Base-by-base conservation (phyloP, 2,888 invertebrate species). In the Heliconius aoede region DNA sequence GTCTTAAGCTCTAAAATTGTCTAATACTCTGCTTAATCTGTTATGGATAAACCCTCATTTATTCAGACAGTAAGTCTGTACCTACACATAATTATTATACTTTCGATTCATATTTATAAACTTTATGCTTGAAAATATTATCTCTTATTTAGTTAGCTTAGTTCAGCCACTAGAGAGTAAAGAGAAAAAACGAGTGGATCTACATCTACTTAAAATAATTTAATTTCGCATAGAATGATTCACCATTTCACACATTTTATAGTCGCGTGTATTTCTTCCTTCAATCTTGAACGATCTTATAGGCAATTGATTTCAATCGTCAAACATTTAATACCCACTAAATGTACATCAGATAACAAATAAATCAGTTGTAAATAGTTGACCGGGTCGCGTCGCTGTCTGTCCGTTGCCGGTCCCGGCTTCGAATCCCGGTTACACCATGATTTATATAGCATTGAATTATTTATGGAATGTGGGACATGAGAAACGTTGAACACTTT, bases 371-470 rank as follows among this genome's bases (percentile, higher is more conserved):
- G 78, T 32, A 72, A 76, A 78, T 78, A 76, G 72, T 60, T 79
- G 79, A 79, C 79, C 79, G 67, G 79, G 78, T 79, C 74, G 72
- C 28, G 61, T 36, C 51, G 74, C 32, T 26, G 62, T 15, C 71
- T 28, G 21, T 30, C 55, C 62, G 76, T 40, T 24, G 69, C 55
- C 78, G 69, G 75, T 79, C 78, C 77, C 77, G 73, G 80, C 72
- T 80, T 79, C 79, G 74, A 36, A 76, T 80, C 78, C 76, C 78
- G 78, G 76, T 78, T 73, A 78, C 61, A 51, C 58, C 78, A 67
- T 78, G 78, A 78, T 76, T 79, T 73, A 76, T 78, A 64, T 72
- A 67, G 62, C 62, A 18, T 76, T 79, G 73, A 72, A 76, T 76
- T 79, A 78, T 79, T 78, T 74, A 74, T 30, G 60, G 76, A 72